Evolutionary conservation across 1,140 invertebrate species (phyloP).

Genomic region (Tenebrio molitor): DNA sequence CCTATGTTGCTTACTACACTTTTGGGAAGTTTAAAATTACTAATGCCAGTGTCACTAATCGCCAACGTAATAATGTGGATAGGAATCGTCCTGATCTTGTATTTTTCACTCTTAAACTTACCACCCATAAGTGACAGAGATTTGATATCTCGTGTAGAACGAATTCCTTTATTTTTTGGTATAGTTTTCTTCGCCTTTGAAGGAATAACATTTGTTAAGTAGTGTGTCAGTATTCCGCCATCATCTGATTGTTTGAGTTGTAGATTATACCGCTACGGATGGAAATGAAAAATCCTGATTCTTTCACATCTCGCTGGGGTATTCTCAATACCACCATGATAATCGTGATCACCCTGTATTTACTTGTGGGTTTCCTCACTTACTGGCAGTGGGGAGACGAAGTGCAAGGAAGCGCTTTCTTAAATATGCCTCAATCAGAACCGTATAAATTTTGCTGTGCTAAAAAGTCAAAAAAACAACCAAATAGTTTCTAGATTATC

Average conservation of each 20-base stretch:
- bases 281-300: constrained; percentile 84
- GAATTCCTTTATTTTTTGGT: constrained; percentile 80
- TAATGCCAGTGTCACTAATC: constrained; percentile 78
- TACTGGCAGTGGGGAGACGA: constrained; percentile 83
- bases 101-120: constrained; percentile 77
- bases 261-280: constrained; percentile 81
- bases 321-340: constrained; percentile 90
- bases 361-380: constrained; percentile 85
- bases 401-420: constrained; percentile 77
- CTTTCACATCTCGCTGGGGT: constrained; percentile 82
- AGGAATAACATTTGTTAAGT: constrained; percentile 78
- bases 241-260: background rate
- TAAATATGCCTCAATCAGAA: constrained; percentile 74
- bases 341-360: constrained; percentile 81
- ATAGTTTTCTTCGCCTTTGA: constrained; percentile 84
- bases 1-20: constrained; percentile 81
- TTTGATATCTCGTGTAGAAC: constrained; percentile 66
- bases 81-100: constrained; percentile 78
- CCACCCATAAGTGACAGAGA: constrained; percentile 67
- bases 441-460: constrained; percentile 67
- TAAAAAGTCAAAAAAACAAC: background rate
- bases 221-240: background rate
- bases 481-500: constrained; percentile 67
- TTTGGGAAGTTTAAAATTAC: constrained; percentile 82
- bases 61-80: constrained; percentile 79